Conservation (phyloP, 2,797 vertebrate species). For the Gymnothorax javanicus region DNA sequence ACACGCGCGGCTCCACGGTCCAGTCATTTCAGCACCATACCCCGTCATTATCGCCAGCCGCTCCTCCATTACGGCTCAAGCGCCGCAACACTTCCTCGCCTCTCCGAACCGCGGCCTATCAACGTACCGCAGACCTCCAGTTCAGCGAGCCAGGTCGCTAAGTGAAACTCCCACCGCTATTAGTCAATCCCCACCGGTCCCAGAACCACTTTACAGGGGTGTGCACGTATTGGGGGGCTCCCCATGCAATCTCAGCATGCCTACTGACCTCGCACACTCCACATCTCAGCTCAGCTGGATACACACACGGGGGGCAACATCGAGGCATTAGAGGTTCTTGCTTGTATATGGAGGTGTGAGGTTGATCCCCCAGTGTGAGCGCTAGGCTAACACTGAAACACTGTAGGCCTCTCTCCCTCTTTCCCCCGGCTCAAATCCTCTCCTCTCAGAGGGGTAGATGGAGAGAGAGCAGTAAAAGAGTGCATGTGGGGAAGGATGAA, state of each 20-base stretch:
- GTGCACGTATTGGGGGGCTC: neutral
- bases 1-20: neutral
- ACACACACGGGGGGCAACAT: neutral
- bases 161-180: neutral
- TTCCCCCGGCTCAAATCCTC: too few species aligned
- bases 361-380: neutral
- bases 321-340: neutral
- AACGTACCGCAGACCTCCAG: neutral
- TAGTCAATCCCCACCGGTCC: neutral
- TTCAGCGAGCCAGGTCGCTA: neutral
- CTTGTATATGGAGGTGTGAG: neutral
- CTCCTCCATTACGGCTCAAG: constrained; percentile 51
- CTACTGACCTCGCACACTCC: neutral
- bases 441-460: neutral
- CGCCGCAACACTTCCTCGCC: constrained; percentile 40
- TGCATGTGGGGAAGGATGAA: neutral
- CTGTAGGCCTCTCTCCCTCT: neutral
- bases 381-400: neutral
- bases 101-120: constrained; percentile 37
- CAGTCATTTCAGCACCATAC: constrained; percentile 25
- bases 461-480: neutral
- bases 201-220: neutral
- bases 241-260: neutral
- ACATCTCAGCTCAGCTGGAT: neutral
- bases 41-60: constrained; percentile 42